Percentiles rank a stretch among this genome's conserved stretches.
These are phyloP conservation scores for Bubalus kerabau DNA, from an alignment of 2,113 vertebrate genomes.

Conservation along the genomic window DNA sequence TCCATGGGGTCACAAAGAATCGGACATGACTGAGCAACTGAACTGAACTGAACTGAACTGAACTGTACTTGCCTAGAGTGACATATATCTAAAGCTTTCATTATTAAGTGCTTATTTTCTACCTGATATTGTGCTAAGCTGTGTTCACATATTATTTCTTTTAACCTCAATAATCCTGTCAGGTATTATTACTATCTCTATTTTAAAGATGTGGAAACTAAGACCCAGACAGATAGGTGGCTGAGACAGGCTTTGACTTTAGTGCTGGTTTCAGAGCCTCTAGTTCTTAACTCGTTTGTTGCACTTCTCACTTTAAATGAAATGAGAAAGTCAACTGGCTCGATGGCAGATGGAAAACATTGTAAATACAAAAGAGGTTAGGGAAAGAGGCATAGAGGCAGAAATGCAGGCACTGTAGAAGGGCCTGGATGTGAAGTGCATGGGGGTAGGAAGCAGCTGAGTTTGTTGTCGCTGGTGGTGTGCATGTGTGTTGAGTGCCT, in stretches of 20 bases:
- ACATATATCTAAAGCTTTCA: neutral
- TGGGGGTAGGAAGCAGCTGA: too few relatives aligned
- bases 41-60: neutral
- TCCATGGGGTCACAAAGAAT: neutral
- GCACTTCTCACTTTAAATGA: neutral
- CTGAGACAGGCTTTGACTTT: neutral
- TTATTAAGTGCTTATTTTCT: neutral
- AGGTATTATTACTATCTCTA: neutral
- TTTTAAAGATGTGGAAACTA: neutral
- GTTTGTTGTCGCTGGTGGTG: neutral
- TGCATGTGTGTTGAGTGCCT: neutral
- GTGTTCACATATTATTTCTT: neutral
- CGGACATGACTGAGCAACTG: neutral
- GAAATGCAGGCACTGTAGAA: neutral
- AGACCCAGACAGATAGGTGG: neutral
- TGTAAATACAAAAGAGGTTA: neutral
- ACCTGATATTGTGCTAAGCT: neutral
- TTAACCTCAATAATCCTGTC: neutral
- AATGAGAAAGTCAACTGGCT: neutral
- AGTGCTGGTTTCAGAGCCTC: neutral
- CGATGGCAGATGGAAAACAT: neutral
- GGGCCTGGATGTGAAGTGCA: neutral
- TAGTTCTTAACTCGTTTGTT: neutral
- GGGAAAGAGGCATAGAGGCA: neutral
- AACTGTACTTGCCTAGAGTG: neutral